These are phyloP conservation scores for Schizotus pectinicornis DNA, from an alignment of 2,888 invertebrate species.

Conservation along the genomic window DNA sequence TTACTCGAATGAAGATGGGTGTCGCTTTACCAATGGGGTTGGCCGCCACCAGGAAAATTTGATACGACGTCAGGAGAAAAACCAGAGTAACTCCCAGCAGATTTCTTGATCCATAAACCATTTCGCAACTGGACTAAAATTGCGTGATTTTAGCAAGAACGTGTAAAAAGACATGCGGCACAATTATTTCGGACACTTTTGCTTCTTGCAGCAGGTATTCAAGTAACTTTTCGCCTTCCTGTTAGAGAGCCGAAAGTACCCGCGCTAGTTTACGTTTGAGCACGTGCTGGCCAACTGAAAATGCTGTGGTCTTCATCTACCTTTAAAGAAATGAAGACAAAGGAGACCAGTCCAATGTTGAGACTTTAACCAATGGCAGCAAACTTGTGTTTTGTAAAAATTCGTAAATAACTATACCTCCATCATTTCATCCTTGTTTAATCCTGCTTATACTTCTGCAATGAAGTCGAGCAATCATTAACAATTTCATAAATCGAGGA, in stretches of 20 bases:
- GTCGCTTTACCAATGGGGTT: constrained; percentile 40
- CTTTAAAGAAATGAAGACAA: constrained; percentile 23
- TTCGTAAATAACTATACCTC: background rate
- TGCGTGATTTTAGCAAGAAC: background rate
- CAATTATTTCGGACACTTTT: too few species aligned
- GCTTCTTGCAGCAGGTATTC: too few species aligned
- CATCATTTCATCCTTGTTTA: constrained; percentile 25
- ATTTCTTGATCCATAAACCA: constrained; percentile 28
- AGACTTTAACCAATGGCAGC: constrained; percentile 8
- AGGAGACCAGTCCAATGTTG: constrained; percentile 9
- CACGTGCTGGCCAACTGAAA: constrained; percentile 17
- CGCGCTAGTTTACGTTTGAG: background rate
- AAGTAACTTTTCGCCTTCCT: too few species aligned
- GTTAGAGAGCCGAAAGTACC: too few species aligned
- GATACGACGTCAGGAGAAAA: constrained; percentile 23
- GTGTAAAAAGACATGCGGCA: constrained; percentile 6
- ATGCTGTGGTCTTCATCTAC: constrained; percentile 8
- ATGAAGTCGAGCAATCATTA: constrained; percentile 14
- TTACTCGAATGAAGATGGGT: background rate
- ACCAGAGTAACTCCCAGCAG: constrained; percentile 27
- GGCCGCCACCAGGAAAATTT: constrained; percentile 30
- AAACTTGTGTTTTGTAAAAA: constrained; percentile 9
- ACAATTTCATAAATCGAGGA: constrained; percentile 25
- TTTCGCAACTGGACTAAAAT: constrained; percentile 12
- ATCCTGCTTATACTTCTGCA: constrained; percentile 3